Base-by-base conservation (phyloP, 2,888 invertebrate species). In the Mallateleia sp. region DNA sequence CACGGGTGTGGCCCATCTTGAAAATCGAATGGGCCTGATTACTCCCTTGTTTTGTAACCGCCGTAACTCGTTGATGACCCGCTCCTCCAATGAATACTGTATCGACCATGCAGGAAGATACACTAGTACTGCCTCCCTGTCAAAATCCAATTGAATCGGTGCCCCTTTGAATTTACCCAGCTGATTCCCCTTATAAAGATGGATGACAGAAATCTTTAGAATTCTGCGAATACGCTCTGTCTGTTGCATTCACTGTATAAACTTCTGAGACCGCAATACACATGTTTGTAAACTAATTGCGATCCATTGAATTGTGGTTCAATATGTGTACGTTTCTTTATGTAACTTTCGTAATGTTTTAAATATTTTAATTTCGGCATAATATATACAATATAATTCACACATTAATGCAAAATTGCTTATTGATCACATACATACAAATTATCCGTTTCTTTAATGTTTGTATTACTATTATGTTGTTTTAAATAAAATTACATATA, bases 91-190 rank as follows among this genome's bases (percentile, higher is more conserved):
- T 34, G 62, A 52, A 28, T 62, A 75, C 4, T 50, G 62, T 25
- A 75, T 50, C 14, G 38, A 18, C 3, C 62, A n/a, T 15, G 52
- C 50, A 8, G 50, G n/a, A 25, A 32, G 62, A 22, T 75, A 62
- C 34, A 52, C 50, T 11, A 62, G 64, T 45, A 50, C 24, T 52
- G 75, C 54, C 52, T 42, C 34, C 50, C 15, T 38, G 7, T 52
- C 64, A 24, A 15, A 52, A 54, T 54, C 66, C 1, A 77, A 28
- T 1, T 42, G n/a, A 9, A 77, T 32, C 11, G 66, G 66, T 54
- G 66, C 56, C 4, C 77, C 56, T 7, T 45, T 42, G 47, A 54
- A 77, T 25, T 20, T 47, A 14, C 77, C 66, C 14, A 77, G 77
- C 11, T 42, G 45, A 38, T 38, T 38, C 38, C 14, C 14, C 38